Percentiles rank a stretch among this genome's conserved stretches.
These are phyloP conservation scores for Ovis aries DNA, from an alignment of 2,113 vertebrate genomes.

Conservation along the genomic window ARS-UI_Ramb_v3.0 NC_056061.1:18290501-18291000, in stretches of 20 bases:
- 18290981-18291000: not conserved
- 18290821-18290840: not conserved
- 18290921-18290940: not conserved
- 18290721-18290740: not conserved
- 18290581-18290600: not conserved
- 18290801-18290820: not conserved
- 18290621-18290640: not conserved
- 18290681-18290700: not conserved
- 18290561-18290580: not conserved
- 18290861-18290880: not conserved
- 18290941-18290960: not conserved
- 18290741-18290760: not conserved
- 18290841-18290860: not conserved
- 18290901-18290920: not conserved
- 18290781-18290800: not conserved
- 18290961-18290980: not conserved
- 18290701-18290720: not conserved
- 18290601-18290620: not conserved
- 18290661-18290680: not conserved
- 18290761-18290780: not conserved
- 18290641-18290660: not conserved
- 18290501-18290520: not conserved
- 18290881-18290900: not conserved
- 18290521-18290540: not conserved
- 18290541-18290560: not conserved